Evolutionary conservation across 1,140 invertebrate genomes (phyloP).

Genomic region (Drosophila miranda): DNA sequence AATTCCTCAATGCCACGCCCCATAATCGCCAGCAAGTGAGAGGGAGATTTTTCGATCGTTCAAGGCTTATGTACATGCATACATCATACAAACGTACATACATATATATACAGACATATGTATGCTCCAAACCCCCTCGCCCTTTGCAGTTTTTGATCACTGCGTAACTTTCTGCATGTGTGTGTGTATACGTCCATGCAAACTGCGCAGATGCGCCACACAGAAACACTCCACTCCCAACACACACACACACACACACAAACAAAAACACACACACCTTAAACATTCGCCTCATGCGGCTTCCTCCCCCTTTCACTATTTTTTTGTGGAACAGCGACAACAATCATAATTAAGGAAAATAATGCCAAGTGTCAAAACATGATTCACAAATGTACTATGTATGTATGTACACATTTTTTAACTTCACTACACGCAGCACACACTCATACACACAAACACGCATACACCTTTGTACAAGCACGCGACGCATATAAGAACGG

Average conservation of each 20-base stretch:
- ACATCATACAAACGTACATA: too few species aligned
- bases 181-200: slow-evolving; percentile 5
- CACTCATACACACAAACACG: slow-evolving; percentile 5
- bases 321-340: slow-evolving; percentile 41
- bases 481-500: slow-evolving; percentile 7
- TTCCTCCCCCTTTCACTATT: slow-evolving; percentile 18
- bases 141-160: neutral
- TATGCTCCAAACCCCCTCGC: slow-evolving; percentile 4
- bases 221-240: neutral
- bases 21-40: too few species aligned
- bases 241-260: slow-evolving; percentile 1
- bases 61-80: too few species aligned
- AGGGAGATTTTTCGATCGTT: too few species aligned
- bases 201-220: slow-evolving; percentile 37
- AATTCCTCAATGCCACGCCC: too few species aligned
- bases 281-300: slow-evolving; percentile 53
- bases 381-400: slow-evolving; percentile 12
- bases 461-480: slow-evolving; percentile 35
- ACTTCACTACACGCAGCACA: neutral
- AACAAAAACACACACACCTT: slow-evolving; percentile 10
- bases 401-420: slow-evolving; percentile 9
- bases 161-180: neutral
- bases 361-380: slow-evolving; percentile 41
- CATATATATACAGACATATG: neutral
- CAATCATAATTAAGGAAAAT: slow-evolving; percentile 18